Base-by-base conservation (phyloP, 2,797 vertebrate genomes). In the Myoxocephalus aenaeus region DNA sequence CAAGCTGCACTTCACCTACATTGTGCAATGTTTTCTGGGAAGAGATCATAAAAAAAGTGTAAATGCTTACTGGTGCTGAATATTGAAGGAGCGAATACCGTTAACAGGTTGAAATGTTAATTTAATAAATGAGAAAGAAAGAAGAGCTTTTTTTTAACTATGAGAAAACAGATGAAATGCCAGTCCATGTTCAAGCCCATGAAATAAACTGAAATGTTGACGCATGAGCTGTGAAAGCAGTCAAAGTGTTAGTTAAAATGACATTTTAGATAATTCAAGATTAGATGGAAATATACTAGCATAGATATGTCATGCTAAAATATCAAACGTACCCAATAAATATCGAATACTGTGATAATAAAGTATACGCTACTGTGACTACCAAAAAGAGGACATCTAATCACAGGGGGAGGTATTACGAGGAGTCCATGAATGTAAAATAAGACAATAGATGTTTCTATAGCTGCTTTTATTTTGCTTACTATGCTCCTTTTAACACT, bases 401-500 rank as follows among this genome's bases (percentile, higher is more conserved):
- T 50, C 27, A 57, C 18, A 18, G 18, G 53, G 1, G 2, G 25
- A 15, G 3, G 13, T 32, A 48, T 25, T 8, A 61, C 5, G 48
- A 57, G 27, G 6, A 68, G n/a, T 3, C 15, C 15, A 8, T 65
- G 5, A 36, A 61, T n/a, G 9, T 15, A 64, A 54, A 54, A 22
- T 22, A 51, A 59, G 3, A 64, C 9, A 56, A 61, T 0, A 50
- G 6, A 80, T 68, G 20, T 46, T 64, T 38, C 32, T 11, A 38
- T 48, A 59, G 66, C 40, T 38, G 66, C 40, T 38, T 62, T 20
- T 0, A 6, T 54, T 25, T 46, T 58, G 14, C 29, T 32, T 54
- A 22, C 73, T 80, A 57, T 34, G 51, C 50, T 54, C 36, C 15
- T 78, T 51, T 53, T 11, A 36, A 68, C 12, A 4, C 25, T 48